Evolutionary conservation across 2,888 invertebrate genomes (phyloP), one percentile per base, ranked within the genome.

Genomic region (Flexamia atlantica): DNA sequence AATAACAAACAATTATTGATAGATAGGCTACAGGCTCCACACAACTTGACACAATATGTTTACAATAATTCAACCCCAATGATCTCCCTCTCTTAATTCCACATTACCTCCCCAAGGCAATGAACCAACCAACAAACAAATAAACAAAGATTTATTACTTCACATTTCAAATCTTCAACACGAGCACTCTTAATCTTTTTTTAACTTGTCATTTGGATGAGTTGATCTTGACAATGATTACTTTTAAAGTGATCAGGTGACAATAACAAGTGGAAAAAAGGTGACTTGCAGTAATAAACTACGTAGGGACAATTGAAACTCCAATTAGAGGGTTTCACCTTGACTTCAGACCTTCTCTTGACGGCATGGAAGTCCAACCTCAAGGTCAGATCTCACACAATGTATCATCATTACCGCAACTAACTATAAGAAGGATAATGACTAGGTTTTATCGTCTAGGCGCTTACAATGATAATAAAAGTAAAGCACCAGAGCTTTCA

Each of bases 251-350:
- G 46, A 46, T 12, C 60, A 64, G 30, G 30, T 9, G 40, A 36
- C 70, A 36, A 36, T 10, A 74, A 23, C 40, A 40, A 74, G 14
- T 42, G 5, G n/a, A n/a, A 25, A 40, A 25, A 30, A 36, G 14
- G 74, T 74, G 74, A 46, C 46, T 74, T 74, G 74, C 74, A 74
- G 20, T 10, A 12, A 40, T 46, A 74, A 74, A 64, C 64, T 64
- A 30, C 3, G 28, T 14, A 23, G 46, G 23, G 64, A 64, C 64
- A 64, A 64, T 64, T 64, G 64, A 64, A 64, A 10, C 64, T 64
- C 28, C 14, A 64, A 64, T 64, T 64, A 64, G 28, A 64, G 17
- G 28, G 30, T 30, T 14, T 64, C 30, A 30, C 64, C 64, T 64
- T 64, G 64, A 64, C 64, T 64, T 17, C 30, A 28, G 64, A 64